phyloP scores from a whole-genome alignment of 1,140 invertebrate species.

The Chrysopa pallens region DNA sequence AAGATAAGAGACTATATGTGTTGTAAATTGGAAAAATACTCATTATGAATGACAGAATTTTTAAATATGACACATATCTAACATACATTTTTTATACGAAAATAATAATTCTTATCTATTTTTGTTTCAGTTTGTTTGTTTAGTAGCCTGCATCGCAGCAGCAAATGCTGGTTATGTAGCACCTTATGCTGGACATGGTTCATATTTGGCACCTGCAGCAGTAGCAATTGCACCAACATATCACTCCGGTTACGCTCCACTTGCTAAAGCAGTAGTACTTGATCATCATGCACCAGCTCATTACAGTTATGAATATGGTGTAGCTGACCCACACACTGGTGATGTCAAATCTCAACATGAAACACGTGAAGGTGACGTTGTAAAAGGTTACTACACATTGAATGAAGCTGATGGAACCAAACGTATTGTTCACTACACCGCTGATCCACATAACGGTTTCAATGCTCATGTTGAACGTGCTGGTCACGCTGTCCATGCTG shows the following conservation, averaged over 20 bases:
- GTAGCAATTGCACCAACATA: conserved; percentile 4
- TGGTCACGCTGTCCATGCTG: conserved; percentile 10
- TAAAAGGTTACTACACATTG: conserved; percentile 34
- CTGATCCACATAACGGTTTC: conserved; percentile 47
- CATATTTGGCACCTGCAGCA: no score
- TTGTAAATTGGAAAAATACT: no score
- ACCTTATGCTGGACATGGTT: no score
- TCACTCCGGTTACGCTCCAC: conserved; percentile 8
- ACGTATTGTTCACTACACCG: conserved; percentile 49
- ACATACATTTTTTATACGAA: neutral
- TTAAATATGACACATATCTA: no score
- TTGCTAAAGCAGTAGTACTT: conserved; percentile 12
- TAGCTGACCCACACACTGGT: conserved; percentile 32
- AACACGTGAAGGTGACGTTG: conserved; percentile 35
- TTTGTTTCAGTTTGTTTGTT: neutral
- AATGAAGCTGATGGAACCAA: conserved; percentile 41
- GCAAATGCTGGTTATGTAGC: neutral
- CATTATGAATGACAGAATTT: no score
- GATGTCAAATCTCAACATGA: conserved; percentile 41
- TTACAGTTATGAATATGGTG: conserved; percentile 32
- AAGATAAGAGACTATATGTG: no score
- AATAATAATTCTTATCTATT: neutral
- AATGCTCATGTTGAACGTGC: conserved; percentile 39
- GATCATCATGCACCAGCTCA: conserved; percentile 23
- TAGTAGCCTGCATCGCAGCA: neutral